Conservation (phyloP, 2,797 vertebrate species). For the Chloroceryle amazona region DNA sequence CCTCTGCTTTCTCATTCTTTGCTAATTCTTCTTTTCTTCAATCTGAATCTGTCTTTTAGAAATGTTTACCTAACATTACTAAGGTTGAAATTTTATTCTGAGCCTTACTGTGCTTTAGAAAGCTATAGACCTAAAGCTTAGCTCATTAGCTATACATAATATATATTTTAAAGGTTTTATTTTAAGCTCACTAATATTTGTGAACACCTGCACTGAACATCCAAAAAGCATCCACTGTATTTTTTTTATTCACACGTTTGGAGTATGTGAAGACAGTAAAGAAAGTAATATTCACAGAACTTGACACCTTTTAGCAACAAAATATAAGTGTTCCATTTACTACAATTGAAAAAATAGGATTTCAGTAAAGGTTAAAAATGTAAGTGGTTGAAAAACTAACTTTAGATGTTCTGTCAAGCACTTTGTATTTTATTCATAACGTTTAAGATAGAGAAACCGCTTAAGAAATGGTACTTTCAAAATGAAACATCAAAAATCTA, state of each 20-base stretch:
- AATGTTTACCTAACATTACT: not conserved
- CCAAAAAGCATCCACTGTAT: not conserved
- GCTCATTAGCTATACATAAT: not conserved
- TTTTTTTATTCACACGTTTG: not conserved
- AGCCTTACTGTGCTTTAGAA: not conserved
- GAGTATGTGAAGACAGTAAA: conserved; percentile 10
- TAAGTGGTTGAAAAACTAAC: conserved; percentile 7
- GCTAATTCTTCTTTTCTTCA: not conserved
- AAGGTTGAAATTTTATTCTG: not conserved
- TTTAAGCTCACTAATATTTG: not conserved
- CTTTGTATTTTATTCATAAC: not conserved
- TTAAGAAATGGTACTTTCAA: conserved; percentile 22
- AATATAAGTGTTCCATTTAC: conserved; percentile 60
- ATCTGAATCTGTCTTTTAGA: not conserved
- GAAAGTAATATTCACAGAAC: conserved; percentile 37
- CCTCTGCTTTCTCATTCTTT: not conserved
- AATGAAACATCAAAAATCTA: conserved; percentile 17
- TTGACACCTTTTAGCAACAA: conserved; percentile 53
- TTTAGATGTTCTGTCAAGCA: conserved; percentile 27
- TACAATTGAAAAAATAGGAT: conserved; percentile 33
- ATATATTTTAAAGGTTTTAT: not conserved
- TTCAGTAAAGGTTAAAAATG: conserved; percentile 5
- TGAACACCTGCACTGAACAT: not conserved
- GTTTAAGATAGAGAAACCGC: not conserved
- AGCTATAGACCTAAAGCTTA: not conserved